Percentiles rank a stretch among this genome's conserved stretches.
Evolutionary conservation across 2,113 vertebrate genomes (phyloP).

Genomic region (Telmatochromis bifrenatus): DNA sequence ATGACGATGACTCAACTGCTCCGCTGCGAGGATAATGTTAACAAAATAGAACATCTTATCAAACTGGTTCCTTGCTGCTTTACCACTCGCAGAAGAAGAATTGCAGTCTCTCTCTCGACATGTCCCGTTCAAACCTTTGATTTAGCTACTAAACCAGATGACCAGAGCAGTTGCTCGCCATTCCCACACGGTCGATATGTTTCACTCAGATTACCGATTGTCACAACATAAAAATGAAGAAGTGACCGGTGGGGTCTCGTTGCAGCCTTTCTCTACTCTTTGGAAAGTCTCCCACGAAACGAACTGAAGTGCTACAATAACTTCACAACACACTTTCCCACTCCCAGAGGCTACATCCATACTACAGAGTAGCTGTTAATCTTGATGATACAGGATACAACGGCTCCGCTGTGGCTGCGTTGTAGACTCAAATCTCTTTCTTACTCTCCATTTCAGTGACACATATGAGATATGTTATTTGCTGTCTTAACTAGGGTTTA

Average conservation of each 20-base stretch:
- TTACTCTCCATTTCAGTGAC: constrained; percentile 15
- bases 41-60: not conserved
- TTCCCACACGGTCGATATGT: not conserved
- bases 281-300: constrained; percentile 34
- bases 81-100: not conserved
- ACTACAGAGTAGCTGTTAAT: constrained; percentile 44
- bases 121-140: constrained; percentile 17
- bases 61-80: not conserved
- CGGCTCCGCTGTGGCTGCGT: constrained; percentile 41
- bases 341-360: constrained; percentile 42
- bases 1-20: constrained; percentile 21
- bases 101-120: not conserved
- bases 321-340: not conserved
- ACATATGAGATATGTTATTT: constrained; percentile 16
- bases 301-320: constrained; percentile 34
- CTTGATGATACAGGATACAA: constrained; percentile 32
- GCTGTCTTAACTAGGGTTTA: constrained; percentile 1
- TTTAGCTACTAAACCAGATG: not conserved
- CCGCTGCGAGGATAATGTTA: not conserved
- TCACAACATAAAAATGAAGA: constrained; percentile 37
- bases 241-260: constrained; percentile 14
- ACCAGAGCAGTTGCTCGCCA: not conserved
- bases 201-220: constrained; percentile 19
- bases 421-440: not conserved
- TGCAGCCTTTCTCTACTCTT: not conserved